Evolutionary conservation across 2,888 invertebrate genomes (phyloP).

Genomic region (Watsonalla cultraria): DNA sequence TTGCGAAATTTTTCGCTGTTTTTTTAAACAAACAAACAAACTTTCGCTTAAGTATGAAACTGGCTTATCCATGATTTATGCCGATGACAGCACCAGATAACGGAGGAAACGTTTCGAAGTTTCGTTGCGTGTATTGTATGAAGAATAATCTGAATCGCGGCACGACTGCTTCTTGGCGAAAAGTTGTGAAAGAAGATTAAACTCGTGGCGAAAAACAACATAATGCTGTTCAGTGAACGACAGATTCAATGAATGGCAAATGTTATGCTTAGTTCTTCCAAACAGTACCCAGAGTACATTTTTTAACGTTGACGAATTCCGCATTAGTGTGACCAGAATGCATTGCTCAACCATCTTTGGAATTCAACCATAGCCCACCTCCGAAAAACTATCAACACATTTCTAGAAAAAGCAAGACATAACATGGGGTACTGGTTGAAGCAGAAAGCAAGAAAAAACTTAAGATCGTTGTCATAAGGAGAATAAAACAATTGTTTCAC

Average conservation of each 20-base stretch:
- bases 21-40: constrained; percentile 52
- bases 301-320: too few species aligned
- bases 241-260: too few species aligned
- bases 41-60: constrained; percentile 43
- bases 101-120: constrained; percentile 36
- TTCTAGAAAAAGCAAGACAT: too few species aligned
- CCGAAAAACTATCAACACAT: too few species aligned
- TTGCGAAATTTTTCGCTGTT: constrained; percentile 45
- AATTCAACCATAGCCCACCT: too few species aligned
- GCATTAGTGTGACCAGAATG: too few species aligned
- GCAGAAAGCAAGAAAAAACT: too few species aligned
- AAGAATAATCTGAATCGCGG: constrained; percentile 28
- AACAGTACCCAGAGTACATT: too few species aligned
- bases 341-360: too few species aligned
- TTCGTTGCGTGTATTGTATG: constrained; percentile 35
- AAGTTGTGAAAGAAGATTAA: neutral
- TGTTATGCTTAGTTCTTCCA: too few species aligned
- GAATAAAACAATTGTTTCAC: neutral
- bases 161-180: constrained; percentile 7
- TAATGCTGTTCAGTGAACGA: too few species aligned
- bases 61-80: constrained; percentile 52
- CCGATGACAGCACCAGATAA: constrained; percentile 46
- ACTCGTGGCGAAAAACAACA: neutral
- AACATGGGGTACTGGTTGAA: too few species aligned
- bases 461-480: neutral